phyloP scores from a whole-genome alignment of 1,140 invertebrate genomes.

The Drosophila lowei region DNA sequence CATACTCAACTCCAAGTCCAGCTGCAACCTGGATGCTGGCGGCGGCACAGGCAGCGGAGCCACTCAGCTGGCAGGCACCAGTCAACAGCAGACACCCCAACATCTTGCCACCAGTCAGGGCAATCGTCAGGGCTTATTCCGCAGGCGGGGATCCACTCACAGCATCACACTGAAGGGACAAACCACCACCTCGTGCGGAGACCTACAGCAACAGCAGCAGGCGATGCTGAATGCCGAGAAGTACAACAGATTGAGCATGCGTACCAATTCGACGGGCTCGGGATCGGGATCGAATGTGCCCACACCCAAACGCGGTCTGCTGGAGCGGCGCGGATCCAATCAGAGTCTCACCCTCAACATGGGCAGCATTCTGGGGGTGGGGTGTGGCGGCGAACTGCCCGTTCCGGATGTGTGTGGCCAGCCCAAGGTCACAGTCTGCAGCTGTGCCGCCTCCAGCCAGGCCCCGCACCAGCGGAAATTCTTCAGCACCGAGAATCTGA shows the following conservation, averaged over 20 bases:
- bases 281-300: conserved; percentile 55
- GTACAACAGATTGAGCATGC: conserved; percentile 46
- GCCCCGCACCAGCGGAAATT: conserved; percentile 79
- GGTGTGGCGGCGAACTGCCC: conserved; percentile 13
- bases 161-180: conserved; percentile 87
- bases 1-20: conserved; percentile 73
- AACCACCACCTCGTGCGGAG: conserved; percentile 78
- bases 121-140: conserved; percentile 87
- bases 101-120: conserved; percentile 47
- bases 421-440: conserved; percentile 60
- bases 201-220: conserved; percentile 64
- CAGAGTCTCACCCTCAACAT: conserved; percentile 91
- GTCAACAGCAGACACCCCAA: conserved; percentile 18
- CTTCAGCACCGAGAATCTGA: conserved; percentile 80
- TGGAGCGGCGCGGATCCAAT: conserved; percentile 92
- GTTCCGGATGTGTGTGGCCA: conserved; percentile 35
- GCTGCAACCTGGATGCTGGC: conserved; percentile 66
- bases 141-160: conserved; percentile 94
- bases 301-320: conserved; percentile 86
- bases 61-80: conserved; percentile 18
- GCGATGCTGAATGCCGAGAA: conserved; percentile 44
- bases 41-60: conserved; percentile 5
- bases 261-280: conserved; percentile 50
- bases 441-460: conserved; percentile 78
- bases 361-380: conserved; percentile 66